Conservation (phyloP, 2,113 vertebrate genomes). For the Vicugna pacos region DNA sequence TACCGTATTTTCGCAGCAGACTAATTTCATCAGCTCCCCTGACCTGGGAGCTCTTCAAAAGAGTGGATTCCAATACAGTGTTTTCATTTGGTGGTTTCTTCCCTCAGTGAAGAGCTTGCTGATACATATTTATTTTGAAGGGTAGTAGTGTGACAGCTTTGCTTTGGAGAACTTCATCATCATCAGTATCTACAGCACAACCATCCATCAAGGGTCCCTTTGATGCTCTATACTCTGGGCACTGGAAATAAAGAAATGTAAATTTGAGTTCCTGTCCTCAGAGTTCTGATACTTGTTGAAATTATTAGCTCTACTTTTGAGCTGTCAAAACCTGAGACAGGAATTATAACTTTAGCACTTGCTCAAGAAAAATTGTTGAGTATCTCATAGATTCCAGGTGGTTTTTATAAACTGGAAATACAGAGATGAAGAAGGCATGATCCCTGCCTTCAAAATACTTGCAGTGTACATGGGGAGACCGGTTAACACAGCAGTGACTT, state of each 20-base stretch:
- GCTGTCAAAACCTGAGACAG: not conserved
- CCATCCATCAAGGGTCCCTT: not conserved
- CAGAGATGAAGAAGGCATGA: not conserved
- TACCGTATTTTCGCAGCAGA: not conserved
- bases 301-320: not conserved
- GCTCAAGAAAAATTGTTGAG: not conserved
- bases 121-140: not conserved
- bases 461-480: not conserved
- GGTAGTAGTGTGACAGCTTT: not conserved
- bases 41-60: not conserved
- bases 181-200: not conserved
- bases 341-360: not conserved
- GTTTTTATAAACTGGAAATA: not conserved
- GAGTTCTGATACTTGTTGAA: not conserved
- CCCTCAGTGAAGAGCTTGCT: not conserved
- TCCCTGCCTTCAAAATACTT: not conserved
- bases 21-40: not conserved
- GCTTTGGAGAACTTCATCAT: not conserved
- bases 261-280: not conserved
- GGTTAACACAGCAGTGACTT: not conserved
- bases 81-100: not conserved
- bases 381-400: not conserved
- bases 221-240: not conserved
- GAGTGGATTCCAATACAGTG: not conserved
- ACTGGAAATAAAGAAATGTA: not conserved